Percentiles rank a stretch among this genome's conserved stretches.
These are phyloP conservation scores for Metacarcinus magister DNA, from an alignment of 2,888 invertebrate genomes.

Conservation along the genomic window DNA sequence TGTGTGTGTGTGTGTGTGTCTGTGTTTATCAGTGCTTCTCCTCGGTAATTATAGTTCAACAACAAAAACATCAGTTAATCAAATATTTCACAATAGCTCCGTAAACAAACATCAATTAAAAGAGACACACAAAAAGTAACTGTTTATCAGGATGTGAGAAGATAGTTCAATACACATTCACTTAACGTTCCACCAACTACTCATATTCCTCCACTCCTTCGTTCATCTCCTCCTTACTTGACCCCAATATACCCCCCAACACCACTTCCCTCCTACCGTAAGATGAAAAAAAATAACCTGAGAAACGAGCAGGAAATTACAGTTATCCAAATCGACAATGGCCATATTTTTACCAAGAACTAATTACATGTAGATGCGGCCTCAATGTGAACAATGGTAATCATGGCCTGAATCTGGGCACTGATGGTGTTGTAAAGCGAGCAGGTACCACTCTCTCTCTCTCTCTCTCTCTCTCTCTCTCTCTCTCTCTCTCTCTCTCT, in stretches of 20 bases:
- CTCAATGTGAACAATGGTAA: background rate
- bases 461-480: too few species aligned
- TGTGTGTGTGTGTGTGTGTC: background rate
- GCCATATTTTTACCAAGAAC: background rate
- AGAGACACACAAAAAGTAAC: background rate
- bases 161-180: background rate
- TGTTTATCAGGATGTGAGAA: background rate
- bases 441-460: background rate
- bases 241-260: background rate
- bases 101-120: background rate
- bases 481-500: too few species aligned
- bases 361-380: background rate
- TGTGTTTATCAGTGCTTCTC: background rate
- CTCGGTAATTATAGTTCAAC: too few species aligned
- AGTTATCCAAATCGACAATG: background rate
- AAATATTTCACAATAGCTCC: background rate
- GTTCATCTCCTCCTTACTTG: background rate
- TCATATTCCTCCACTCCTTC: background rate
- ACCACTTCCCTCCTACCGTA: background rate
- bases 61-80: background rate
- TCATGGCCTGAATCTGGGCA: background rate
- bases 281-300: background rate
- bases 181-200: background rate
- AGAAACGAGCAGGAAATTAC: conserved; percentile 11
- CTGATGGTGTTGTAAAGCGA: background rate